These are phyloP conservation scores for Protophormia terraenovae DNA, from an alignment of 2,888 invertebrate species.

Conservation along the genomic window DNA sequence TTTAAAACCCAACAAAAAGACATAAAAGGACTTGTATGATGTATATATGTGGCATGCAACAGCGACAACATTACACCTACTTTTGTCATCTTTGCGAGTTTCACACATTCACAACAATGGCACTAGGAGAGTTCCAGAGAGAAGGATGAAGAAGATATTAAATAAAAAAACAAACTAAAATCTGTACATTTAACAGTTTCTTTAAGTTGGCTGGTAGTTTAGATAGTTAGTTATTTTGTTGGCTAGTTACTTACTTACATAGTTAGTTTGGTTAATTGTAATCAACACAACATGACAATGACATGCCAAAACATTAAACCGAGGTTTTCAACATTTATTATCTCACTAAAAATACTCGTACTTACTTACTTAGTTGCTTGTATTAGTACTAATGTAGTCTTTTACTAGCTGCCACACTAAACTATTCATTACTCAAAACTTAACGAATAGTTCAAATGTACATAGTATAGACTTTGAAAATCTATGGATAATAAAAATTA, in stretches of 20 bases:
- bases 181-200: constrained; percentile 53
- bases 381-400: constrained; percentile 10
- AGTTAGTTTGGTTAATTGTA: constrained; percentile 62
- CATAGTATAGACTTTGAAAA: constrained; percentile 34
- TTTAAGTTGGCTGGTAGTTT: constrained; percentile 21
- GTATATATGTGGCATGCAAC: constrained; percentile 43
- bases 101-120: constrained; percentile 37
- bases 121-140: background rate
- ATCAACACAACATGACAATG: constrained; percentile 67
- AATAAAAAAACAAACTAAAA: constrained; percentile 23
- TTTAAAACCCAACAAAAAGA: constrained; percentile 56
- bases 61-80: constrained; percentile 40
- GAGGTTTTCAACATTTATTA: constrained; percentile 59
- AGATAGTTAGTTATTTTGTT: background rate
- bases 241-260: background rate
- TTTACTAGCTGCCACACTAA: constrained; percentile 8
- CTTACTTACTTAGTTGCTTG: constrained; percentile 26
- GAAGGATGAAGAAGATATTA: constrained; percentile 16
- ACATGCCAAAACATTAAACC: constrained; percentile 64
- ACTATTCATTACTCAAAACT: constrained; percentile 56
- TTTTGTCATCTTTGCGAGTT: constrained; percentile 43
- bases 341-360: constrained; percentile 29
- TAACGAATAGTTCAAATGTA: constrained; percentile 53
- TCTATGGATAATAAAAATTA: constrained; percentile 56
- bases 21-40: constrained; percentile 60